Conservation (phyloP, 2,888 invertebrate species). For the Alsophila aescularia region DNA sequence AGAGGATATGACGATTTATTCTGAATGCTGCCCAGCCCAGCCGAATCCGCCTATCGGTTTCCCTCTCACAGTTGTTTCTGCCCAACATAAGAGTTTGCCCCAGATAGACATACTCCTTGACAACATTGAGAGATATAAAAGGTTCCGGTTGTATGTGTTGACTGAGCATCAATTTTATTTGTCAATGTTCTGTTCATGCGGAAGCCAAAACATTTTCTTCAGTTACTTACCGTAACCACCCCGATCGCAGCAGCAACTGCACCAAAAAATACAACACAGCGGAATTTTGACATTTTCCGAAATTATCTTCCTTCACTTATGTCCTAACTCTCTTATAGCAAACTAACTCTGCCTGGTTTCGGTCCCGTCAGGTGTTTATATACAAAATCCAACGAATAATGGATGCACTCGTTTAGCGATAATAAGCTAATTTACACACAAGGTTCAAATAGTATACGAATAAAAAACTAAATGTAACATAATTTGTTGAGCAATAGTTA, state of each 20-base stretch:
- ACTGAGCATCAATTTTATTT: too few species aligned
- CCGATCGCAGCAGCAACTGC: background rate
- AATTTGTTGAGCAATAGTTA: background rate
- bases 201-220: too few species aligned
- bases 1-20: too few species aligned
- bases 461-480: constrained; percentile 6
- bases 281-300: background rate
- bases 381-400: constrained; percentile 16
- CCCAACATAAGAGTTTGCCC: too few species aligned
- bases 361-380: constrained; percentile 3
- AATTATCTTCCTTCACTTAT: background rate
- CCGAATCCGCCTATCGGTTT: too few species aligned
- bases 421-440: constrained; percentile 16
- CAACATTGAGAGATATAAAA: too few species aligned
- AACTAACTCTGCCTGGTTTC: background rate
- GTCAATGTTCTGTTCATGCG: too few species aligned
- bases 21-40: too few species aligned
- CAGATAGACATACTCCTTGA: too few species aligned
- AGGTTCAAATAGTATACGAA: constrained; percentile 4
- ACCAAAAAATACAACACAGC: background rate
- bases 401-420: constrained; percentile 10
- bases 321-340: background rate
- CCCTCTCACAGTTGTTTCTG: too few species aligned
- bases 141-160: too few species aligned
- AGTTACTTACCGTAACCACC: background rate